Evolutionary conservation across 2,797 vertebrate genomes (phyloP).

Genomic region (Adrianichthys oophorus): DNA sequence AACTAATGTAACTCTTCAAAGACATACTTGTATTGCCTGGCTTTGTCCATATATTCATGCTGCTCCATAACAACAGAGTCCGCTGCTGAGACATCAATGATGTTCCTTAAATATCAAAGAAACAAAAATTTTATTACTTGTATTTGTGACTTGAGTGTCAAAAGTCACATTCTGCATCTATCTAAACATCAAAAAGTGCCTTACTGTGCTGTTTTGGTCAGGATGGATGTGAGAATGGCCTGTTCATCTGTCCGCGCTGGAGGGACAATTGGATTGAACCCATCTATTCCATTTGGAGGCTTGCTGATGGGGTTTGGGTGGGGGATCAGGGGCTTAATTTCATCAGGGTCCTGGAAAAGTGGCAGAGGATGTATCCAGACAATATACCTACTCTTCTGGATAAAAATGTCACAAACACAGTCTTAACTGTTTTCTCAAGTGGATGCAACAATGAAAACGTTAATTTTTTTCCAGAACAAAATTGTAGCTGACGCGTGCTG

Average conservation of each 20-base stretch:
- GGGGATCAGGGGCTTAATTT: slow-evolving; percentile 86
- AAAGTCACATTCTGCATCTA: neutral
- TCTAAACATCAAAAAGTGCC: slow-evolving; percentile 22
- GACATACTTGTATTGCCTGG: slow-evolving; percentile 91
- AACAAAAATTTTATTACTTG: neutral
- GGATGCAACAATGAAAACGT: too few relatives aligned
- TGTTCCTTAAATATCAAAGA: slow-evolving; percentile 80
- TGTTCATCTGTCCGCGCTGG: slow-evolving; percentile 91
- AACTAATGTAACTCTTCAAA: neutral
- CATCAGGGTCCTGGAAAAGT: slow-evolving; percentile 72
- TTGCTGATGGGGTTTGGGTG: slow-evolving; percentile 84
- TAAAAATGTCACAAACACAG: too few relatives aligned
- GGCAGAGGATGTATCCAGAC: too few relatives aligned
- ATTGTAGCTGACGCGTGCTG: too few relatives aligned
- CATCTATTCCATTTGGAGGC: slow-evolving; percentile 86
- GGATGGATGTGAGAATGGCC: slow-evolving; percentile 91
- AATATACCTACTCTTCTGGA: too few relatives aligned
- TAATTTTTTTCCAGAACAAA: too few relatives aligned
- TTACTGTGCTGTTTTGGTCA: slow-evolving; percentile 92
- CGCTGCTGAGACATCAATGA: slow-evolving; percentile 94
- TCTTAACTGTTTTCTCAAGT: too few relatives aligned
- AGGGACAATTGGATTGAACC: slow-evolving; percentile 80
- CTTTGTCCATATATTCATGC: slow-evolving; percentile 97
- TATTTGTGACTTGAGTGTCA: too few relatives aligned
- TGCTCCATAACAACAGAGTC: slow-evolving; percentile 97